Evolutionary conservation across 2,888 invertebrate species (phyloP).

Genomic region (Thymelicus acteon): DNA sequence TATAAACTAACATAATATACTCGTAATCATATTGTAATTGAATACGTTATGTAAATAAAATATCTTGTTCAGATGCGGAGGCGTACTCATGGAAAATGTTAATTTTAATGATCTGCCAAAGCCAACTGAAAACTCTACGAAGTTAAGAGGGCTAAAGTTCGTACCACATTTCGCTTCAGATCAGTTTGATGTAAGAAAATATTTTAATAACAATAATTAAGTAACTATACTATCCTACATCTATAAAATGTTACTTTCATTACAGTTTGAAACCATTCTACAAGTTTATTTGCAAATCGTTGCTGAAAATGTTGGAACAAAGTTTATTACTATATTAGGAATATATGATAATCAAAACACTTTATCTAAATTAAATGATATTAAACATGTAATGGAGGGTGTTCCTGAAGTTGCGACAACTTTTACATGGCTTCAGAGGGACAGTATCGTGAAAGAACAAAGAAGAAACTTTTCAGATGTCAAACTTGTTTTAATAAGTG

Average conservation of each 20-base stretch:
- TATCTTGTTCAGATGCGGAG: conserved; percentile 2
- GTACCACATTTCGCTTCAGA: neutral
- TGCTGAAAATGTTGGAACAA: conserved; percentile 7
- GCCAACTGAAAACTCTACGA: neutral
- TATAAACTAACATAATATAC: neutral
- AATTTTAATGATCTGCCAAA: conserved; percentile 1
- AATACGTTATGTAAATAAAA: neutral
- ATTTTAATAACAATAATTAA: neutral
- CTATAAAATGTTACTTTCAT: neutral
- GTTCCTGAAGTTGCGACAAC: neutral
- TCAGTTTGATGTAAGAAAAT: neutral
- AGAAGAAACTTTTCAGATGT: neutral
- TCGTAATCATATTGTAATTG: neutral
- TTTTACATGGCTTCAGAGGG: neutral
- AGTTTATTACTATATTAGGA: neutral
- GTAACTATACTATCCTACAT: no score
- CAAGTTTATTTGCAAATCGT: conserved; percentile 4
- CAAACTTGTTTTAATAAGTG: neutral
- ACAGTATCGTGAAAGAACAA: neutral
- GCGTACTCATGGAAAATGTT: neutral
- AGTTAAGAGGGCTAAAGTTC: neutral
- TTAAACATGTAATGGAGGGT: neutral
- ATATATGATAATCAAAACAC: neutral
- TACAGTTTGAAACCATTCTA: neutral
- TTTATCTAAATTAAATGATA: neutral